Base-by-base conservation (phyloP, 2,113 vertebrate genomes). In the Hymenochirus boettgeri region DNA sequence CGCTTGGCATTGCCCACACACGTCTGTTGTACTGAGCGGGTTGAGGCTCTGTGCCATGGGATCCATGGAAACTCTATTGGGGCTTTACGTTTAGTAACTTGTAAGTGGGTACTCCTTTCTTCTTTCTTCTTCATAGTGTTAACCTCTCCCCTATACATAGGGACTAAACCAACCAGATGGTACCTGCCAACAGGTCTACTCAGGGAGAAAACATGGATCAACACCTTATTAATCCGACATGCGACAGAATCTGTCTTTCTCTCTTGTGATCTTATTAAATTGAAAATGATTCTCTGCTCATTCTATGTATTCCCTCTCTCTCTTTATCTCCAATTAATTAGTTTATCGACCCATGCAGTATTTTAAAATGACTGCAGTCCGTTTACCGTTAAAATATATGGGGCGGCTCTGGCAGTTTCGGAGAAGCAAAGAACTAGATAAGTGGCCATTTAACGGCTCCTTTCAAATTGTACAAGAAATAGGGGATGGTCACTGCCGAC, bases 191-290 rank as follows among this genome's bases (percentile, higher is more conserved):
- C n/a, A n/a, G n/a, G n/a, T n/a, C n/a, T n/a, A n/a, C n/a, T n/a
- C n/a, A n/a, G n/a, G n/a, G n/a, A n/a, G n/a, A n/a, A n/a, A n/a
- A n/a, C n/a, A n/a, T n/a, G n/a, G n/a, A n/a, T n/a, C n/a, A n/a
- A n/a, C n/a, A n/a, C n/a, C n/a, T n/a, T n/a, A n/a, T 86, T 86
- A 88, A 76, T 78, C 66, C 75, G 71, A 76, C 74, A 74, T 90
- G n/a, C 85, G 79, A 90, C 88, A 82, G 80, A 80, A 79, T 82
- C 80, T 83, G 81, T 83, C 76, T 74, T 71, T 80, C 82, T 83
- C 85, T 86, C n/a, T n/a, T n/a, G n/a, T n/a, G n/a, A n/a, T n/a
- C n/a, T n/a, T 86, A 84, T 88, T 90, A 88, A 88, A 90, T 89
- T 89, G 84, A 89, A 89, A 87, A 88, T 86, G 86, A 88, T 91